Base-by-base conservation (phyloP, 2,888 invertebrate genomes). In the Arrhopalites spinosus region DNA sequence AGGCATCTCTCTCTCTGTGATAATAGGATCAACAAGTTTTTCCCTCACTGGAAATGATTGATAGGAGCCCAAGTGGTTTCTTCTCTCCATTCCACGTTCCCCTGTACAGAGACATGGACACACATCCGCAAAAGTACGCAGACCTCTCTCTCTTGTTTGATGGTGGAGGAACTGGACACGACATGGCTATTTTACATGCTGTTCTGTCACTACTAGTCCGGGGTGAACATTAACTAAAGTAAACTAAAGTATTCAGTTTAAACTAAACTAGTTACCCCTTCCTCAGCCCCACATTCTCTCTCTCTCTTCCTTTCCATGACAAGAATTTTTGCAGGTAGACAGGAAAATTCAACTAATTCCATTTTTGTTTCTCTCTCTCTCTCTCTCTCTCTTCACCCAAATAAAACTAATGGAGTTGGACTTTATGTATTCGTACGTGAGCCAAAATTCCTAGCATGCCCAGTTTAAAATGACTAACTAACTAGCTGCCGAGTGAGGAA, bases 101-200 rank as follows among this genome's bases (percentile, higher is more conserved):
- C 66, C 43, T n/a, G 45, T 20, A 45, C 20, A 23, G 59, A 59
- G 20, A 59, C 53, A 25, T 2, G n/a, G 20, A 59, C 67, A 36
- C 67, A 76, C 74, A 78, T 78, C 78, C 78, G 78, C 76, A 78
- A 78, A 76, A 78, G 78, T 76, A 56, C 78, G 73, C 53, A 78
- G 74, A 78, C 78, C 78, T 74, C 74, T 47, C 64, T 47, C 66
- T 69, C 53, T 27, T 50, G n/a, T 25, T n/a, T 36, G 36, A 36
- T 36, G n/a, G 36, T 36, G 36, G 36, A 7, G 36, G 3, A 36
- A 7, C 36, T 36, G 36, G 36, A 7, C n/a, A n/a, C n/a, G 11
- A 36, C 36, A 36, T 36, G 36, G 11, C 36, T 36, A 7, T 36
- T 3, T 36, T 36, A 36, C 36, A 36, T 36, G 36, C 36, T 36